Evolutionary conservation across 2,888 invertebrate species (phyloP).

Genomic region (Spialia ferax): DNA sequence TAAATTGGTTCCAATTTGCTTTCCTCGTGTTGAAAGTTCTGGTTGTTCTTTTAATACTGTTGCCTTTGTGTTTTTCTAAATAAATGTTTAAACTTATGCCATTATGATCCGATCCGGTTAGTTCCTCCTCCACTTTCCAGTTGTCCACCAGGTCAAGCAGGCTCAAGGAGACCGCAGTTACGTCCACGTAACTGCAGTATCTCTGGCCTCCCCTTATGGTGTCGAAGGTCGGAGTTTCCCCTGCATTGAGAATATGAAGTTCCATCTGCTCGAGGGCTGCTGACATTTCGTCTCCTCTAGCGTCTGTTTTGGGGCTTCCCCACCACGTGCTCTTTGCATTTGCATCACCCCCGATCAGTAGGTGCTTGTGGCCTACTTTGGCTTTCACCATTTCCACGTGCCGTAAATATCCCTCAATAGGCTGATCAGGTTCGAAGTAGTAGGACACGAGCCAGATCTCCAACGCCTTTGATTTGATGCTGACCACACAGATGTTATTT

Average conservation of each 20-base stretch:
- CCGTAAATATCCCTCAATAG: slow-evolving; percentile 6
- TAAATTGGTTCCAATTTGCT: slow-evolving; percentile 3
- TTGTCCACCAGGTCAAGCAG: too few relatives aligned
- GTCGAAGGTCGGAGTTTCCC: too few relatives aligned
- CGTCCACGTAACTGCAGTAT: too few relatives aligned
- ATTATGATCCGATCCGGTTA: too few relatives aligned
- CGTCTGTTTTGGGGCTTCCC: slow-evolving; percentile 29
- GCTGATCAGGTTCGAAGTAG: slow-evolving; percentile 3
- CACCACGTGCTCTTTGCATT: slow-evolving; percentile 41
- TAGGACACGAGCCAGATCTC: not conserved
- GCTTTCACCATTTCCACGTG: not conserved
- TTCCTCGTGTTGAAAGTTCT: too few relatives aligned
- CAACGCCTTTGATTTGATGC: not conserved
- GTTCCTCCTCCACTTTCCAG: too few relatives aligned
- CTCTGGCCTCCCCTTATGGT: too few relatives aligned
- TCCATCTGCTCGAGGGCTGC: slow-evolving; percentile 16
- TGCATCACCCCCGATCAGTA: slow-evolving; percentile 34
- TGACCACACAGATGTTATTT: slow-evolving; percentile 15
- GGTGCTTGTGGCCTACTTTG: not conserved
- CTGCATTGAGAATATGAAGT: slow-evolving; percentile 48
- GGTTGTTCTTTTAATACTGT: too few relatives aligned
- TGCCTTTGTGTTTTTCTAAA: too few relatives aligned
- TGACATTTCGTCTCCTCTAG: slow-evolving; percentile 35
- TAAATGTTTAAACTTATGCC: slow-evolving; percentile 12
- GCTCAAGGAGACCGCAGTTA: too few relatives aligned